These are phyloP conservation scores for Heterodera carotae DNA, from an alignment of 1,140 invertebrate genomes.

Conservation along the genomic window DNA sequence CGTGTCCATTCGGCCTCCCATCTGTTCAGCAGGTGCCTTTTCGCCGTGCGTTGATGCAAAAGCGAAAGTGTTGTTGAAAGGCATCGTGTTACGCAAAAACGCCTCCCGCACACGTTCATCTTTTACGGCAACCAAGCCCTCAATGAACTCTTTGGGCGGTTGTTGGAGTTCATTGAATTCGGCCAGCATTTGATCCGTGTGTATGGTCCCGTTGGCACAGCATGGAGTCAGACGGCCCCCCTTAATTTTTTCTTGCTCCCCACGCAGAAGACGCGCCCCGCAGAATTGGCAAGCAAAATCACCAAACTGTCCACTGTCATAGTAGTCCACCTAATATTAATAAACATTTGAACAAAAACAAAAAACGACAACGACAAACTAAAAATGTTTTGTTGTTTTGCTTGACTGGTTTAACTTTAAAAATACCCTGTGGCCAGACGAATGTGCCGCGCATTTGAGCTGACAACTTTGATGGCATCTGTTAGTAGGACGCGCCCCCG, in stretches of 20 bases:
- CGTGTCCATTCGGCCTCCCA: background rate
- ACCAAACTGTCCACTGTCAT: constrained; percentile 11
- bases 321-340: background rate
- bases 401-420: too few species aligned
- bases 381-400: too few species aligned
- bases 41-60: background rate
- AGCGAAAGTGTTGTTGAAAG: background rate
- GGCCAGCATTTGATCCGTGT: background rate
- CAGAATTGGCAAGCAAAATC: background rate
- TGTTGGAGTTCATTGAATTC: background rate
- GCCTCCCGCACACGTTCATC: background rate
- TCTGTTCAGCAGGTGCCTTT: background rate
- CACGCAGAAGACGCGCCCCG: background rate
- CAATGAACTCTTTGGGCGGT: background rate
- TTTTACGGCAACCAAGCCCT: background rate
- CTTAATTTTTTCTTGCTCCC: background rate
- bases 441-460: background rate
- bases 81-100: background rate
- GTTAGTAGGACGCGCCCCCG: too few species aligned
- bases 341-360: background rate
- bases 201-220: background rate
- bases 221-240: background rate
- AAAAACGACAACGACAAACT: background rate
- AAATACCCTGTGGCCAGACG: background rate
- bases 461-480: background rate